Base-by-base conservation (phyloP, 2,113 vertebrate species). In the Dasyurus viverrinus region DNA sequence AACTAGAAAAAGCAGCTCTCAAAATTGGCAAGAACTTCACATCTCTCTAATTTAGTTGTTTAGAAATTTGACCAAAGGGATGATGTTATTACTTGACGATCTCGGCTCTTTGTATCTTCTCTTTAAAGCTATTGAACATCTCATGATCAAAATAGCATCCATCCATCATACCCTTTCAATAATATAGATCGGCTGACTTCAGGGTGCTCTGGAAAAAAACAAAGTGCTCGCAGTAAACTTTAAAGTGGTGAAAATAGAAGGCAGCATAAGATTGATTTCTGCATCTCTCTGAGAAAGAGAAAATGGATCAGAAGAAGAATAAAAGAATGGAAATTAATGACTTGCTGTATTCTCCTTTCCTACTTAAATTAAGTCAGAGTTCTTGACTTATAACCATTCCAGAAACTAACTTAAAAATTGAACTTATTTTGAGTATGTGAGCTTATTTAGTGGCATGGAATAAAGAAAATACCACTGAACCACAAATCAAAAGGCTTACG, bases 101-200 rank as follows among this genome's bases (percentile, higher is more conserved):
- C 55, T 91, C 12, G 42, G 42, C 55, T n/a, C 36, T 76, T 23
- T 94, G 19, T 94, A 55, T 57, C 91, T 84, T 90, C n/a, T 93
- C 57, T 93, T 90, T 48, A 52, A n/a, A 54, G 2, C 3, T n/a
- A 76, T 76, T 76, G 36, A 76, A 19, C 19, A 76, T 5, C 30
- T n/a, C 22, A 30, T 95, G 92, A 76, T 57, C 57, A 95, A 93
- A 50, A 97, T 7, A 27, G 94, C 91, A 68, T 57, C 92, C 89
- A 89, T 91, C 68, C 53, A 6, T 93, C 60, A n/a, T 76, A n/a
- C 60, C n/a, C 60, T 76, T 90, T 48, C 89, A 42, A 0, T 94
- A 90, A 48, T 54, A 54, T 7, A 50, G 53, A 36, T 11, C 60
- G 90, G 55, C 47, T 23, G 6, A 53, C 46, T 89, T 55, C 19